Conservation (phyloP, 2,113 vertebrate species). For the Cercopithecus mona region DNA sequence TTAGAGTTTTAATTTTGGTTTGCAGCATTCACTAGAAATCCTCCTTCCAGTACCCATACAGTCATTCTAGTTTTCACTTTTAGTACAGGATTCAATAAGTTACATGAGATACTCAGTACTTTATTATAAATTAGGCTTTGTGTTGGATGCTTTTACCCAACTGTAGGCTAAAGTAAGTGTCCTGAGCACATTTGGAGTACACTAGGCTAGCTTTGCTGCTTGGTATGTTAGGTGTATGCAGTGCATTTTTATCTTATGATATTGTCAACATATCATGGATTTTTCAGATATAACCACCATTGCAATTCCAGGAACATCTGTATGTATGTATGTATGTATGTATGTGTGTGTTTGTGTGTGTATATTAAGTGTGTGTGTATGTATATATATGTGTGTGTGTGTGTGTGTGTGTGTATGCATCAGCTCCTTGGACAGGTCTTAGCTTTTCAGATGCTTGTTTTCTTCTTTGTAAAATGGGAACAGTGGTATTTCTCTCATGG, state of each 20-base stretch:
- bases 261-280: not conserved
- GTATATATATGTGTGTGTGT: too few relatives aligned
- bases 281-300: not conserved
- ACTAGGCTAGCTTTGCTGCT: not conserved
- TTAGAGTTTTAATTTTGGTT: too few relatives aligned
- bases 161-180: not conserved
- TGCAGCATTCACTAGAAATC: not conserved
- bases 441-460: too few relatives aligned
- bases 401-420: not conserved
- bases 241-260: not conserved
- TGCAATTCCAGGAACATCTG: not conserved
- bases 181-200: not conserved
- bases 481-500: accelerated
- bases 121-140: not conserved
- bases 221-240: not conserved
- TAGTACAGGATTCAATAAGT: not conserved
- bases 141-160: not conserved
- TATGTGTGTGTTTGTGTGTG: too few relatives aligned
- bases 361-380: too few relatives aligned
- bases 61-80: not conserved
- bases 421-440: not conserved
- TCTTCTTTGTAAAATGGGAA: not conserved
- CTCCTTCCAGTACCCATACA: not conserved
- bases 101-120: not conserved
- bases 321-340: not conserved